Evolutionary conservation across 1,140 invertebrate species (phyloP).

Genomic region (Berghia stephanieae): DNA sequence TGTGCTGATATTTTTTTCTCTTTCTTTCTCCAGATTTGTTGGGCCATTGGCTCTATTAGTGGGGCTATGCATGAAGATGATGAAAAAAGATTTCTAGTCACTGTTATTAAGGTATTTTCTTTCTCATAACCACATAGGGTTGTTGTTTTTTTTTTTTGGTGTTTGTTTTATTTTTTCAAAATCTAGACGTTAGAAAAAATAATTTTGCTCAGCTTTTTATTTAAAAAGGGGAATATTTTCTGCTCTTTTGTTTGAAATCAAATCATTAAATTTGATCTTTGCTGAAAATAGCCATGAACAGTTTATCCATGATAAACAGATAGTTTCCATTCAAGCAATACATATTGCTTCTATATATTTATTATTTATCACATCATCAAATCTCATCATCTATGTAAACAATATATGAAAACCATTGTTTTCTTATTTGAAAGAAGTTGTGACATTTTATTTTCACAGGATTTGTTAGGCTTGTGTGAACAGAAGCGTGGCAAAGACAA

Average conservation of each 20-base stretch:
- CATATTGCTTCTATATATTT: too few relatives aligned
- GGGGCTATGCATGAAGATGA: conserved; percentile 99
- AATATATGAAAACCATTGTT: too few relatives aligned
- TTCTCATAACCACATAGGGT: background rate
- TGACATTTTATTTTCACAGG: too few relatives aligned
- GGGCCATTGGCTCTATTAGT: conserved; percentile 99
- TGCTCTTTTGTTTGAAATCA: background rate
- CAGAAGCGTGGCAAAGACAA: conserved; percentile 99
- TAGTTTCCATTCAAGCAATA: too few relatives aligned
- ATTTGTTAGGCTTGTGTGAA: conserved; percentile 97
- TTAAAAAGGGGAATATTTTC: background rate
- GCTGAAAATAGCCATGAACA: too few relatives aligned
- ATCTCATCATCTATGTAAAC: too few relatives aligned
- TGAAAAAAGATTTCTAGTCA: conserved; percentile 98
- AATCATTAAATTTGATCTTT: conserved; percentile 1
- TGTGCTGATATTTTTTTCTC: too few relatives aligned
- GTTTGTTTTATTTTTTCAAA: background rate
- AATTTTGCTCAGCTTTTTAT: conserved; percentile 14
- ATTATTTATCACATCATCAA: too few relatives aligned
- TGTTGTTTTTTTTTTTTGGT: background rate
- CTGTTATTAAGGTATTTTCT: conserved; percentile 86
- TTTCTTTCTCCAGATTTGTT: conserved; percentile 79
- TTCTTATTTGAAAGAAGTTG: too few relatives aligned
- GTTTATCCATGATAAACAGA: too few relatives aligned
- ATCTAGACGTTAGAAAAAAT: background rate